A percentile compares a stretch with the other conserved stretches of the same genome.
Evolutionary conservation across 2,113 vertebrate genomes (phyloP).

Genomic region (Crotalus tigris): DNA sequence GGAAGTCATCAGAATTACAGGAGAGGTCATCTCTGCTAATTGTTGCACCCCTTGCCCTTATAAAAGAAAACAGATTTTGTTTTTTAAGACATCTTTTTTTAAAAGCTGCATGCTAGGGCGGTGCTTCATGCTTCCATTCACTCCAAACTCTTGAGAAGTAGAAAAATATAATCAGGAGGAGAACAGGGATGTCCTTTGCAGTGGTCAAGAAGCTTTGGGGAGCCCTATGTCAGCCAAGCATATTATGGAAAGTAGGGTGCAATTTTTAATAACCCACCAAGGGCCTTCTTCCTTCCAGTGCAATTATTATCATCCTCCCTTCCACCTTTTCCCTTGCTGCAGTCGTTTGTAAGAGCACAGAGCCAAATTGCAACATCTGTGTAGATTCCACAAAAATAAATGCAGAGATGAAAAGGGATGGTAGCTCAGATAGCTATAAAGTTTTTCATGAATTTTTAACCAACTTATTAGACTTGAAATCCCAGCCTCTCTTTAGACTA

Average conservation of each 20-base stretch:
- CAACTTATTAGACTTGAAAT: not conserved
- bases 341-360: not conserved
- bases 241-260: not conserved
- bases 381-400: not conserved
- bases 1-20: slow-evolving; percentile 32
- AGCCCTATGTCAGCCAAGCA: not conserved
- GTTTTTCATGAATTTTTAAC: not conserved
- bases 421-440: not conserved
- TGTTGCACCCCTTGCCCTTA: slow-evolving; percentile 27
- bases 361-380: not conserved
- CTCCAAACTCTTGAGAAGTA: slow-evolving; percentile 22
- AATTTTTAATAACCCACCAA: not conserved
- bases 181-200: not conserved
- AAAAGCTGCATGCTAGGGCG: not conserved
- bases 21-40: not conserved
- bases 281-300: not conserved
- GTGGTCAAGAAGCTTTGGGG: not conserved
- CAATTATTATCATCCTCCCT: not conserved
- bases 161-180: not conserved
- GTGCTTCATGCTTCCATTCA: not conserved
- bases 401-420: not conserved
- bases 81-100: not conserved
- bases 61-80: slow-evolving; percentile 13
- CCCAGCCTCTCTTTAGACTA: not conserved
- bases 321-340: not conserved